Base-by-base conservation (phyloP, 2,888 invertebrate genomes). In the Cheilosia soror region DNA sequence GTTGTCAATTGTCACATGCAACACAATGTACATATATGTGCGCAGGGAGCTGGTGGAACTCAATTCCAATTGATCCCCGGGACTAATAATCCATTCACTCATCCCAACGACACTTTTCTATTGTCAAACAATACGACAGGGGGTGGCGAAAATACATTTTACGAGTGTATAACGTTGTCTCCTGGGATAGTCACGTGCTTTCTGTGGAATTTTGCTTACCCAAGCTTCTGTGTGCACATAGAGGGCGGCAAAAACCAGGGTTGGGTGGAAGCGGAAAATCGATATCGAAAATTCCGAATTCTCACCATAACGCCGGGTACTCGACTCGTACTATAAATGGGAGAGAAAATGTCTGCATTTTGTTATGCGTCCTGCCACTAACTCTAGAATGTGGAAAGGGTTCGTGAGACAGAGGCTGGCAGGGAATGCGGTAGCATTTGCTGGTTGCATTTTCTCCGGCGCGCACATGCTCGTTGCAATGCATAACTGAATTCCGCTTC, bases 401-500 rank as follows among this genome's bases (percentile, higher is more conserved):
- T 63, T 68, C 37, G 9, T 37, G 44, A 40, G 6, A 7, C 42
- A 37, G 53, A 53, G 60, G 27, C 51, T 69, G 33, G 47, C 7
- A 37, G 15, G 49, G 49, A 78, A 49, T 83, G 78, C 73, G 69
- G 62, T 73, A 77, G 82, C 77, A 82, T 55, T 82, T 37, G 37
- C 37, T 11, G 37, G 37, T 78, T 78, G 42, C 37, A 42, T 63
- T 78, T 63, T 78, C 68, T 73, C 44, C n/a, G 9, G 29, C 69
- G 72, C 69, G 72, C 77, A 83, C 77, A 83, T 77, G 82, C 82
- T 78, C 72, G 55, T 58, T 55, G 40, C 58, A 58, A 73, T 83
- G 83, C 73, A 83, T 78, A 72, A 83, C 72, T 73, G 68, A 73
- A 83, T 83, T 78, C 78, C 73, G 62, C 73, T 83, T 69, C 78